phyloP scores from a whole-genome alignment of 2,797 vertebrate species.

The Sus cebifrons region DNA sequence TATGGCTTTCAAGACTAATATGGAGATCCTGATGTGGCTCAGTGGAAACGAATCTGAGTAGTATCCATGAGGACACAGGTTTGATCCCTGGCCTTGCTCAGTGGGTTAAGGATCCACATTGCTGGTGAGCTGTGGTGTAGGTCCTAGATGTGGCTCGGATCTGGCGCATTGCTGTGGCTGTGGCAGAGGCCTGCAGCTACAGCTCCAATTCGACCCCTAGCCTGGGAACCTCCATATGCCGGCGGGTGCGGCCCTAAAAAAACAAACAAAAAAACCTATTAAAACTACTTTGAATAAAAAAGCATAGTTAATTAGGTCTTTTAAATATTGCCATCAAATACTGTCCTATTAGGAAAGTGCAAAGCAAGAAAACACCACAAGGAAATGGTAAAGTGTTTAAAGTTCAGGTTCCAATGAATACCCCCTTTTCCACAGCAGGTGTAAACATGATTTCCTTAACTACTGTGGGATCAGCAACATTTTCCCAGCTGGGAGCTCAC shows the following conservation, averaged over 20 bases:
- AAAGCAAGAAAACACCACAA: not conserved
- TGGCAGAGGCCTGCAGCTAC: too few relatives aligned
- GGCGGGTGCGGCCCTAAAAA: too few relatives aligned
- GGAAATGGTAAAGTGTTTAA: not conserved
- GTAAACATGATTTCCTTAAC: conserved; percentile 60
- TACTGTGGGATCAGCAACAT: not conserved
- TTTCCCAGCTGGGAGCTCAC: conserved; percentile 55
- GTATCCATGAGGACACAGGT: too few relatives aligned
- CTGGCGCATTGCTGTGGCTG: too few relatives aligned
- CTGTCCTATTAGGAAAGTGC: not conserved
- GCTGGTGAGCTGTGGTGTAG: too few relatives aligned
- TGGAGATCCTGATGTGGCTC: too few relatives aligned
- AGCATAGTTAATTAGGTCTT: not conserved
- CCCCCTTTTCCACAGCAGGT: conserved; percentile 76
- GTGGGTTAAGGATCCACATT: too few relatives aligned
- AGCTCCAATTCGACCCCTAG: too few relatives aligned
- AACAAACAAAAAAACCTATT: not conserved
- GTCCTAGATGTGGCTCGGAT: too few relatives aligned
- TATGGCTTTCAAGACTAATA: not conserved
- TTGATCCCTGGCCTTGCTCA: too few relatives aligned
- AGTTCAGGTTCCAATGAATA: conserved; percentile 58
- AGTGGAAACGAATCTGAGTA: too few relatives aligned
- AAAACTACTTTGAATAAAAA: conserved; percentile 1
- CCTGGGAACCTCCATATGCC: too few relatives aligned
- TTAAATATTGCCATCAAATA: not conserved